Percentiles rank a stretch among this genome's conserved stretches.
These are phyloP conservation scores for Phymatocera aterrima DNA, from an alignment of 2,888 invertebrate genomes.

Conservation along the genomic window DNA sequence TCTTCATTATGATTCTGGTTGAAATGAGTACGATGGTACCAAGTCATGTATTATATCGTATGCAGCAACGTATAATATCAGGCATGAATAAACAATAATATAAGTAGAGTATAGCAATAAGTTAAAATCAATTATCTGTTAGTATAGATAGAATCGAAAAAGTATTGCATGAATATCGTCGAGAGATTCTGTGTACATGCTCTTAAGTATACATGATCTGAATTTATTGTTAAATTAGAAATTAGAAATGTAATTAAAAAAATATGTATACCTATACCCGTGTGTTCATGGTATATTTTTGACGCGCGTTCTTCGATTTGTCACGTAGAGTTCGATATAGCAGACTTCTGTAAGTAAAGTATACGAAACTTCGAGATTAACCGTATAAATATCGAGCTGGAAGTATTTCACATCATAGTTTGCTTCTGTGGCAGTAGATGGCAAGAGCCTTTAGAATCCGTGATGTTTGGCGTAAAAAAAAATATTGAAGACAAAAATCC, in stretches of 20 bases:
- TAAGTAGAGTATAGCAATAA: not conserved
- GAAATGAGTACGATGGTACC: not conserved
- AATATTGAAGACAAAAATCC: no score
- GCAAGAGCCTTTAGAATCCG: not conserved
- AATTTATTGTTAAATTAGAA: not conserved
- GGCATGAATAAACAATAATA: no score
- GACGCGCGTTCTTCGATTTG: no score
- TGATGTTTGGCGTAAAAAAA: no score
- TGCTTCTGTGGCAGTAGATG: not conserved
- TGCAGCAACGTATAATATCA: no score
- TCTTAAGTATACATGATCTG: not conserved
- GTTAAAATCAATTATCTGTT: not conserved
- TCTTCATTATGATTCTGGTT: not conserved
- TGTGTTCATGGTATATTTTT: no score
- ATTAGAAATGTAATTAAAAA: not conserved
- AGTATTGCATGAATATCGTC: not conserved
- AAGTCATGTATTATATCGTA: constrained; percentile 3
- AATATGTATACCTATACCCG: no score
- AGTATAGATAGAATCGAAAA: no score
- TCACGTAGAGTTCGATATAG: no score
- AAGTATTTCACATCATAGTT: not conserved
- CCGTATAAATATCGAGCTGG: not conserved
- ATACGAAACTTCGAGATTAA: no score
- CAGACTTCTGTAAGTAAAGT: no score
- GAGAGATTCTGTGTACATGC: not conserved